These are phyloP conservation scores for Gastracanthus pulcherrimus DNA, from an alignment of 2,888 invertebrate species.

Conservation along the genomic window DNA sequence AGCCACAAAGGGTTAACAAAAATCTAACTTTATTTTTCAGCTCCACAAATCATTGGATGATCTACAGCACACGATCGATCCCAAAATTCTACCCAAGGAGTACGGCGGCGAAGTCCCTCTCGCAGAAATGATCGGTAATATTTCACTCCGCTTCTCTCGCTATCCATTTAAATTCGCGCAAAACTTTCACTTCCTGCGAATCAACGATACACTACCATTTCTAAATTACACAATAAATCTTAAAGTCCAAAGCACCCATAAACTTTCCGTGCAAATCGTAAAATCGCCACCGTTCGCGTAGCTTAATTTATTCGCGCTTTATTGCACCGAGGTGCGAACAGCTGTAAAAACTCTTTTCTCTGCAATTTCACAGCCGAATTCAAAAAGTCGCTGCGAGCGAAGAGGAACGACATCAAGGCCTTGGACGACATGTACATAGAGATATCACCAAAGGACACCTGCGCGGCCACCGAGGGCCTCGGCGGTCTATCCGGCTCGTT, in stretches of 20 bases:
- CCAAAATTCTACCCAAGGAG: slow-evolving; percentile 89
- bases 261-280: too few relatives aligned
- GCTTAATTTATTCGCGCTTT: too few relatives aligned
- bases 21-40: slow-evolving; percentile 77
- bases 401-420: slow-evolving; percentile 83
- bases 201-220: too few relatives aligned
- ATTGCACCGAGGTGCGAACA: too few relatives aligned
- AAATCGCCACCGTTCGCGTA: too few relatives aligned
- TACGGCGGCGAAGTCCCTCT: slow-evolving; percentile 92
- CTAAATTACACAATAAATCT: too few relatives aligned
- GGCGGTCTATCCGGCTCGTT: slow-evolving; percentile 90
- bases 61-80: slow-evolving; percentile 85
- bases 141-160: too few relatives aligned
- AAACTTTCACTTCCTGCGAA: neutral
- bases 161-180: neutral
- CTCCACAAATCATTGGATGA: slow-evolving; percentile 87
- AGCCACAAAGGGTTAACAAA: too few relatives aligned
- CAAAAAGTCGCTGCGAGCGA: slow-evolving; percentile 82
- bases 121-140: slow-evolving; percentile 87
- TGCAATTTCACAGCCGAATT: slow-evolving; percentile 78
- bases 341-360: neutral
- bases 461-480: slow-evolving; percentile 83
- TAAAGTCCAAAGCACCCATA: too few relatives aligned
- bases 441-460: slow-evolving; percentile 79
- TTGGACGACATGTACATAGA: slow-evolving; percentile 88